A percentile compares a stretch with the other conserved stretches of the same genome.
These are phyloP conservation scores for Platygyra sinensis DNA, from an alignment of 64 coral and sea anemone genomes.

Conservation along the genomic window DNA sequence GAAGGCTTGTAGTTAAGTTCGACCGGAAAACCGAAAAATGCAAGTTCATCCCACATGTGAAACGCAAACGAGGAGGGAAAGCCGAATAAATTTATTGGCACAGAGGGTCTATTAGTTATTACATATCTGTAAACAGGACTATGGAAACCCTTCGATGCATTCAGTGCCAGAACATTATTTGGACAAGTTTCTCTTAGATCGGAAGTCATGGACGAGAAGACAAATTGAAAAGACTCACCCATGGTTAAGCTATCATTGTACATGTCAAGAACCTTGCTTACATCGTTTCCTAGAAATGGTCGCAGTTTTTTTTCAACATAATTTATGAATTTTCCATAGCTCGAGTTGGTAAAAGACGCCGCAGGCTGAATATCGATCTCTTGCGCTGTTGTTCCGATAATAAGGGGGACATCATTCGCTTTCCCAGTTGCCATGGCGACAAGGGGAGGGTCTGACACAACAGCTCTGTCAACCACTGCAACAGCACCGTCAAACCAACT, in stretches of 20 bases:
- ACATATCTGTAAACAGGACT: slow-evolving; percentile 76
- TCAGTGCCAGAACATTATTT: slow-evolving; percentile 55
- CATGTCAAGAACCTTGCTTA: slow-evolving; percentile 22
- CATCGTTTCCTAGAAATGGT: slow-evolving; percentile 51
- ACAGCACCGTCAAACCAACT: slow-evolving; percentile 55
- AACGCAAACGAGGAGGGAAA: slow-evolving; percentile 45
- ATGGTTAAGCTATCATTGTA: slow-evolving; percentile 21
- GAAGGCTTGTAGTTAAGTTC: slow-evolving; percentile 33
- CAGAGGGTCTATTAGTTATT: slow-evolving; percentile 59
- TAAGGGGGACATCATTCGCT: slow-evolving; percentile 76
- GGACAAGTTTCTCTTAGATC: slow-evolving; percentile 72
- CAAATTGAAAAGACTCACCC: slow-evolving; percentile 52
- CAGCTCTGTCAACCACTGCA: slow-evolving; percentile 70
- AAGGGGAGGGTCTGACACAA: slow-evolving; percentile 62
- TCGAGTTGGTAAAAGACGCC: slow-evolving; percentile 40
- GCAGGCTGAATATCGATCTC: slow-evolving; percentile 40
- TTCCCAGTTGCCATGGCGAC: slow-evolving; percentile 60
- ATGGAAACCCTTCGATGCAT: slow-evolving; percentile 51
- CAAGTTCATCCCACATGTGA: slow-evolving; percentile 79
- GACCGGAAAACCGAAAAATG: slow-evolving; percentile 71
- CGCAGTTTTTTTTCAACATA: slow-evolving; percentile 52
- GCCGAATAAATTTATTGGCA: slow-evolving; percentile 11
- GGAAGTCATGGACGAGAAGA: slow-evolving; percentile 53
- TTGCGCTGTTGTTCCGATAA: slow-evolving; percentile 79
- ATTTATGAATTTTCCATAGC: background rate